phyloP scores from a whole-genome alignment of 64 coral and sea anemone species.

The Dendronephthya gigantea region DNA sequence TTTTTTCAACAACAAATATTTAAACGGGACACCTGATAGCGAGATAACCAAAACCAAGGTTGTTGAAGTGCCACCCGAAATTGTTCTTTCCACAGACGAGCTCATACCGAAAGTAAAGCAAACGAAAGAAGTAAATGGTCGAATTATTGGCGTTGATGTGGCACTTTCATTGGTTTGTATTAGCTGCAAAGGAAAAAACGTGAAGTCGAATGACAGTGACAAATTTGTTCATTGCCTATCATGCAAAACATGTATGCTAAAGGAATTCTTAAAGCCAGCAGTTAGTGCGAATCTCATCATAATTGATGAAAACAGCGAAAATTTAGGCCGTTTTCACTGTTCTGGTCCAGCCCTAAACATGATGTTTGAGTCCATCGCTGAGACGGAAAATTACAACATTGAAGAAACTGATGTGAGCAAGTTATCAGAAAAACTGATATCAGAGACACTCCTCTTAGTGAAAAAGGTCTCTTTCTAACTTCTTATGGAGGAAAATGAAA shows the following conservation, averaged over 20 bases:
- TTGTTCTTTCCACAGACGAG: too few species aligned
- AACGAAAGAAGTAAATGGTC: conserved; percentile 3
- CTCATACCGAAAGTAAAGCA: conserved; percentile 2
- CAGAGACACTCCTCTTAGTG: conserved; percentile 27
- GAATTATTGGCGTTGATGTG: conserved; percentile 18
- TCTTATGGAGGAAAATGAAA: conserved; percentile 12
- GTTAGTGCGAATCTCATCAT: not conserved
- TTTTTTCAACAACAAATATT: too few species aligned
- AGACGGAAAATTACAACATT: conserved; percentile 25
- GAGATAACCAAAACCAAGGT: too few species aligned
- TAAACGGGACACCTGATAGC: too few species aligned
- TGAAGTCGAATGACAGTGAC: not conserved
- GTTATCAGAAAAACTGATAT: conserved; percentile 18
- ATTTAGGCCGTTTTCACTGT: conserved; percentile 31
- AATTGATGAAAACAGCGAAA: conserved; percentile 37
- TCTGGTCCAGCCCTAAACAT: conserved; percentile 14
- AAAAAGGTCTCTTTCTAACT: conserved; percentile 30
- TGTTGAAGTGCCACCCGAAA: too few species aligned
- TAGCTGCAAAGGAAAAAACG: conserved; percentile 1
- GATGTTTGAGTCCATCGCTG: conserved; percentile 26
- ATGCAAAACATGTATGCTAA: conserved; percentile 30
- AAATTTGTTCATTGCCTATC: conserved; percentile 15
- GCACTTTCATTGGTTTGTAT: conserved; percentile 13
- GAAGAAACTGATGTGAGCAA: conserved; percentile 37
- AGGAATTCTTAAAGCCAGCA: conserved; percentile 5